phyloP scores from a whole-genome alignment of 2,888 invertebrate species.

The Halictus quadricinctus region DNA sequence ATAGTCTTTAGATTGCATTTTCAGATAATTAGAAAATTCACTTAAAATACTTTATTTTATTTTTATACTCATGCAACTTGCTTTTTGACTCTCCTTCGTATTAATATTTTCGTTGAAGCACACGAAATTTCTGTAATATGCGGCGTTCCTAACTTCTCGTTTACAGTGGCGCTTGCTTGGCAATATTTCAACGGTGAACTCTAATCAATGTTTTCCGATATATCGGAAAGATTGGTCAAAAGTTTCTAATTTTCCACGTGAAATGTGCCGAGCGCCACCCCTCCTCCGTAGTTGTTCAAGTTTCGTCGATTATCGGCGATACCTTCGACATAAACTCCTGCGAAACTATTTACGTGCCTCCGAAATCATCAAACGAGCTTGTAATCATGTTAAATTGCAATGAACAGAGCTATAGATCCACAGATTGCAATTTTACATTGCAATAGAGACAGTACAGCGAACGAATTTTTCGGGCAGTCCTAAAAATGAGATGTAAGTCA shows the following conservation, averaged over 20 bases:
- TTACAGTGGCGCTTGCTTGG: slow-evolving; percentile 27
- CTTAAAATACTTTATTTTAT: too few relatives aligned
- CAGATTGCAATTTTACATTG: not conserved
- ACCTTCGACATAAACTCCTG: slow-evolving; percentile 23
- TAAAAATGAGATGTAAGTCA: too few relatives aligned
- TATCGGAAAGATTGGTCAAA: slow-evolving; percentile 43
- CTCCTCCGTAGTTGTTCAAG: slow-evolving; percentile 2
- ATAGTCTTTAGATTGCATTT: too few relatives aligned
- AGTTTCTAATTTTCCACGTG: slow-evolving; percentile 49
- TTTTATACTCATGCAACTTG: not conserved
- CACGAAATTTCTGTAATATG: slow-evolving; percentile 5
- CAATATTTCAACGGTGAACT: slow-evolving; percentile 43
- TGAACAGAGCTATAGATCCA: not conserved
- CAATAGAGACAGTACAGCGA: not conserved
- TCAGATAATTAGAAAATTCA: too few relatives aligned
- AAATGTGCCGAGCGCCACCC: slow-evolving; percentile 25
- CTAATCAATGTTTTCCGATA: slow-evolving; percentile 48
- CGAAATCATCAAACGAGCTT: slow-evolving; percentile 12
- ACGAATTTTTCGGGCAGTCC: too few relatives aligned
- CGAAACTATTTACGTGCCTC: slow-evolving; percentile 21
- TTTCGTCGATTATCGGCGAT: slow-evolving; percentile 31
- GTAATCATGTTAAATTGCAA: not conserved
- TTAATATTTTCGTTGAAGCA: not conserved
- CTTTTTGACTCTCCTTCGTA: not conserved
- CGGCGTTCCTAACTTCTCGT: slow-evolving; percentile 19